phyloP scores from a whole-genome alignment of 2,797 vertebrate species.

The Huso huso region DNA sequence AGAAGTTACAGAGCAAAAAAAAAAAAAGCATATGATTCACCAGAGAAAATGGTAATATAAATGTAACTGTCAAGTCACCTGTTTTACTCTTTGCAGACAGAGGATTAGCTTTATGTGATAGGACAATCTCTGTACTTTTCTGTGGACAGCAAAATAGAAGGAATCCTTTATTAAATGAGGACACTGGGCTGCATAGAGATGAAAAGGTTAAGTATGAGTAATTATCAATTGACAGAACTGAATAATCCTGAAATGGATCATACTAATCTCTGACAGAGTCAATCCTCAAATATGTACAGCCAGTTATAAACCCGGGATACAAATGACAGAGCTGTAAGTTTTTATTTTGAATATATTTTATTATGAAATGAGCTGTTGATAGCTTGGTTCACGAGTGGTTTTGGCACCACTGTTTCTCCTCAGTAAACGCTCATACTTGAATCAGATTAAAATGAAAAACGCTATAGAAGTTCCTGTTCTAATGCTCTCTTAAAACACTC shows the following conservation, averaged over 20 bases:
- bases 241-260: slow-evolving; percentile 12
- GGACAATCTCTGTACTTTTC: slow-evolving; percentile 3
- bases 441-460: too few species aligned
- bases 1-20: not conserved
- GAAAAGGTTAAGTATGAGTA: slow-evolving; percentile 38
- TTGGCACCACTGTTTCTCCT: slow-evolving; percentile 53
- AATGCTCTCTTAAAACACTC: too few species aligned
- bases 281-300: slow-evolving; percentile 13
- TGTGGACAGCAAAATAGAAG: slow-evolving; percentile 10
- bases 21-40: slow-evolving; percentile 5
- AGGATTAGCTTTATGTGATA: slow-evolving; percentile 6
- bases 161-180: slow-evolving; percentile 18
- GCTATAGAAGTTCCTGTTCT: too few species aligned
- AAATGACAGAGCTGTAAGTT: slow-evolving; percentile 9
- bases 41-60: not conserved
- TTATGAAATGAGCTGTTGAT: not conserved
- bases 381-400: slow-evolving; percentile 27
- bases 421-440: too few species aligned
- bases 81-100: not conserved
- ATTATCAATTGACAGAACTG: slow-evolving; percentile 24
- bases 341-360: too few species aligned
- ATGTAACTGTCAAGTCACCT: slow-evolving; percentile 10
- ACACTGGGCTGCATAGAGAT: slow-evolving; percentile 17
- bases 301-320: slow-evolving; percentile 36
- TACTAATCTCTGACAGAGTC: slow-evolving; percentile 7